Conservation (phyloP, 1,140 invertebrate species). For the Microplitis demolitor region DNA sequence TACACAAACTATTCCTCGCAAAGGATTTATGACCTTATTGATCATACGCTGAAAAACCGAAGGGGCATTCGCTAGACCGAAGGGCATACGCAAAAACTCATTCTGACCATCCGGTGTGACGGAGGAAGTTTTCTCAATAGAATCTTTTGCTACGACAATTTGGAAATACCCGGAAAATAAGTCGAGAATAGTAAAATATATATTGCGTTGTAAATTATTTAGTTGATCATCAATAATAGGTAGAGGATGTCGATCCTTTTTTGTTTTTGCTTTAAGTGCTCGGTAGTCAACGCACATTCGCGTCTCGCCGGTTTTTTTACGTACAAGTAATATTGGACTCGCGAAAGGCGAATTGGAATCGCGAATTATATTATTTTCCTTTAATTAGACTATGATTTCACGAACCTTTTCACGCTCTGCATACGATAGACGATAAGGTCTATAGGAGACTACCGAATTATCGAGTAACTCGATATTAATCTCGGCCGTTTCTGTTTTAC, state of each 20-base stretch:
- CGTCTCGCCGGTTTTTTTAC: not conserved
- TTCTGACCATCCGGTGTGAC: not conserved
- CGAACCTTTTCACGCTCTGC: not conserved
- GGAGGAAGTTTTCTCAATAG: slow-evolving; percentile 24
- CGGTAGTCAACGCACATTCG: not conserved
- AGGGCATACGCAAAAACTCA: slow-evolving; percentile 42
- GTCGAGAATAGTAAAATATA: slow-evolving; percentile 39
- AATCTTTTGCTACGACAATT: slow-evolving; percentile 27
- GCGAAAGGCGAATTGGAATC: not conserved
- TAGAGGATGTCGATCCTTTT: not conserved
- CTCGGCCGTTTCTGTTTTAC: slow-evolving; percentile 33
- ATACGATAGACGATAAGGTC: slow-evolving; percentile 36
- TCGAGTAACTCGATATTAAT: slow-evolving; percentile 40
- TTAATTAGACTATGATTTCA: not conserved
- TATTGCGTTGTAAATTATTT: slow-evolving; percentile 29
- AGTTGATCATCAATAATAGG: slow-evolving; percentile 4
- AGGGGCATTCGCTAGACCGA: slow-evolving; percentile 33
- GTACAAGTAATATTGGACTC: not conserved
- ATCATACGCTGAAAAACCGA: slow-evolving; percentile 36
- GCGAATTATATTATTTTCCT: not conserved
- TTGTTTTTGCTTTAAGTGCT: not conserved
- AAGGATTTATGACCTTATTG: slow-evolving; percentile 19
- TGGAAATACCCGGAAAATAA: slow-evolving; percentile 36
- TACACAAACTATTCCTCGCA: too few relatives aligned
- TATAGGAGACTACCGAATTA: slow-evolving; percentile 41